Base-by-base conservation (phyloP, 2,797 vertebrate genomes). In the Manis crassicaudata region DNA sequence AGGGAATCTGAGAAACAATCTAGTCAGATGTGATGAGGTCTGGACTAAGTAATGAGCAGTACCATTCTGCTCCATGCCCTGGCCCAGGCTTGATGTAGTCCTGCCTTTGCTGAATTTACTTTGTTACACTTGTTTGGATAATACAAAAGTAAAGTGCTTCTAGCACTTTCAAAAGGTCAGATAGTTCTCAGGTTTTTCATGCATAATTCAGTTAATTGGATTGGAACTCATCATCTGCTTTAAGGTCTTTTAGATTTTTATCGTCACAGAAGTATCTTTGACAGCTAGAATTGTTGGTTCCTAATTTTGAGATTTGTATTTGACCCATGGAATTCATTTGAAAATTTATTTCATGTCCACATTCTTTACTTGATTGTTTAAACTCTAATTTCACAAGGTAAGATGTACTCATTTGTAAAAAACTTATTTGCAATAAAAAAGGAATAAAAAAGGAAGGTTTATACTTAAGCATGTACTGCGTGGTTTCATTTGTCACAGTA, bases 401-500 rank as follows among this genome's bases (percentile, higher is more conserved):
- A 81, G 13, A 21, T 84, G 8, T 37, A 21, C 37, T 92, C 20
- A 63, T 81, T 87, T 94, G 20, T 67, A 62, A 58, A 93, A 37
- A 90, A 68, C 46, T 54, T 81, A 32, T 84, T 20, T 84, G n/a
- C 40, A 72, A 29, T 90, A 50, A 62, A 46, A 90, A 40, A 40
- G 37, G 37, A 40, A 40, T 40, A 40, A 40, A 40, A 92, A 62
- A 11, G 43, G 40, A 67, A 65, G 14, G 52, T 68, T 75, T 67
- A 62, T 89, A 63, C 32, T 18, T 40, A 76, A 96, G 46, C 27
- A 62, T 29, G 58, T 40, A 50, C 40, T 90, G 17, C 79, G 96
- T 76, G 54, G n/a, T 94, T 86, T 96, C 8, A 43, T 76, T 96
- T 90, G 46, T 84, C 63, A 92, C n/a, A 85, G 4, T 81, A 58